Percentiles rank a stretch among this genome's conserved stretches.
Conservation (phyloP, 2,888 invertebrate genomes). For the Dolomedes plantarius region DNA sequence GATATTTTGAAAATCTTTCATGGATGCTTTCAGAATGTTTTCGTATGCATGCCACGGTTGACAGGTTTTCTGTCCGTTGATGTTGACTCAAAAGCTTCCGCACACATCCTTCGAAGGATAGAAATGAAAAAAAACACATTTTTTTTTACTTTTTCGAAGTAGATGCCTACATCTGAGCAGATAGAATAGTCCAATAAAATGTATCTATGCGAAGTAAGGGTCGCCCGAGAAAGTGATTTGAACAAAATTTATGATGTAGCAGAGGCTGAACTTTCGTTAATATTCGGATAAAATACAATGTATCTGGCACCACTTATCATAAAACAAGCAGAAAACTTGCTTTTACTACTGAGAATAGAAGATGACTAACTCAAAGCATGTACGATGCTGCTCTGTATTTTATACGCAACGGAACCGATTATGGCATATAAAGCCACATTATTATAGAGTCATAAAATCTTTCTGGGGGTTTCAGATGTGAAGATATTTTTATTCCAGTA, state of each 20-base stretch:
- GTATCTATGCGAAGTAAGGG: conserved; percentile 24
- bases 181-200: conserved; percentile 56
- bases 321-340: conserved; percentile 53
- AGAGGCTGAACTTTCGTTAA: conserved; percentile 57
- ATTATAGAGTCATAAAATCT: conserved; percentile 20
- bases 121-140: conserved; percentile 28
- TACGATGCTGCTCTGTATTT: background rate
- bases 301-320: conserved; percentile 42
- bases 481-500: too few species aligned
- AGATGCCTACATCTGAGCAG: conserved; percentile 33
- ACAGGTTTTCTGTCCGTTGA: background rate
- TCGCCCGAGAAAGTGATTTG: conserved; percentile 28
- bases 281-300: conserved; percentile 58
- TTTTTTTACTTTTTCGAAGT: background rate
- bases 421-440: conserved; percentile 45
- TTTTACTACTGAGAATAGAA: conserved; percentile 48
- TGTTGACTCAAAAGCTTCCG: conserved; percentile 36
- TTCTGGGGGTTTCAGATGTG: too few species aligned
- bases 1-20: too few species aligned
- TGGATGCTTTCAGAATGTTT: background rate
- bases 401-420: conserved; percentile 21
- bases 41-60: conserved; percentile 7
- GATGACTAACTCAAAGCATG: background rate
- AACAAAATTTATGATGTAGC: conserved; percentile 45
- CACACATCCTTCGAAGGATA: conserved; percentile 19